phyloP scores from a whole-genome alignment of 2,113 vertebrate genomes.

The Bufo gargarizans region DNA sequence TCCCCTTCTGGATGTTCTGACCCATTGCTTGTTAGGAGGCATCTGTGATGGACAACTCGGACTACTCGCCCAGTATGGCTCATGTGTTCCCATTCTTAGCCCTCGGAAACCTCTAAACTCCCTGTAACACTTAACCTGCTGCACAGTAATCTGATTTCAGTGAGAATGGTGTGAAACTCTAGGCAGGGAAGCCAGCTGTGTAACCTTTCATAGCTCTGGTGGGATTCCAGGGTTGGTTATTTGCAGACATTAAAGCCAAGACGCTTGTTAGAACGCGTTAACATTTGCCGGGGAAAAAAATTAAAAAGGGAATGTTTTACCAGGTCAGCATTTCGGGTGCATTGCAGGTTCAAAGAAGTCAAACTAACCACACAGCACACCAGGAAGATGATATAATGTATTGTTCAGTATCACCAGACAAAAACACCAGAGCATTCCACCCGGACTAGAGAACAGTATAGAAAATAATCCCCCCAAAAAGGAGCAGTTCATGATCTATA shows the following conservation, averaged over 20 bases:
- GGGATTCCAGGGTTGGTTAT: conserved; percentile 6
- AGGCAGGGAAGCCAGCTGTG: conserved; percentile 15
- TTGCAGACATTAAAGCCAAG: neutral
- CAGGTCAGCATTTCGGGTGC: conserved; percentile 35
- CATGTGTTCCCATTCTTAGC: too few species aligned
- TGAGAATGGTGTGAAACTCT: neutral
- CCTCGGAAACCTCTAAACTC: neutral
- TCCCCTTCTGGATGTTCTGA: too few species aligned
- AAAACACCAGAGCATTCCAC: too few species aligned
- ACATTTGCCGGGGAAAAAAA: neutral
- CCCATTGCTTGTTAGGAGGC: neutral
- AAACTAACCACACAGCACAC: neutral
- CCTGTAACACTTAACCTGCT: neutral
- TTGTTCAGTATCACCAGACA: too few species aligned
- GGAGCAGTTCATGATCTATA: too few species aligned
- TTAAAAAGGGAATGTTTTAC: conserved; percentile 49
- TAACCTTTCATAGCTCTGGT: conserved; percentile 18
- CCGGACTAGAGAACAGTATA: too few species aligned
- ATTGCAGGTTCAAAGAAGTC: neutral
- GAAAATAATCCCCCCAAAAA: too few species aligned
- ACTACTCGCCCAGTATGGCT: neutral
- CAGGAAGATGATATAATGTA: too few species aligned
- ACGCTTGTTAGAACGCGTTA: conserved; percentile 15
- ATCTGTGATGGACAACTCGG: neutral
- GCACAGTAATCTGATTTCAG: neutral